Percentiles rank a stretch among this genome's conserved stretches.
Evolutionary conservation across 2,113 vertebrate genomes (phyloP).

Genomic region (Pachypanchax playfairii): DNA sequence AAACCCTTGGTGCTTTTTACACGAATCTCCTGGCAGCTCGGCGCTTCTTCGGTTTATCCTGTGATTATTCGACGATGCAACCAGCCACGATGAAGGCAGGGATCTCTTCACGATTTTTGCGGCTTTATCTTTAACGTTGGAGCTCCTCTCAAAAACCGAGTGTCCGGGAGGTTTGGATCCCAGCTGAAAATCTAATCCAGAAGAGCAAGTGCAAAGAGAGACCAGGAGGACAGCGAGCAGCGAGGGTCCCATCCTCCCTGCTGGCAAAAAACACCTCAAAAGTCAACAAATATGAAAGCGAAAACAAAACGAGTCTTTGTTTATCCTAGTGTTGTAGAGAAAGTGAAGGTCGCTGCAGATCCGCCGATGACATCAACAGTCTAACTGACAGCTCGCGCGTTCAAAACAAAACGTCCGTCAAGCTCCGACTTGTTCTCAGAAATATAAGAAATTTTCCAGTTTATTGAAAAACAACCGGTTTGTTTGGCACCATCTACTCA

Average conservation of each 20-base stretch:
- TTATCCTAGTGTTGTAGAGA: constrained; percentile 39
- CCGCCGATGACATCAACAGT: constrained; percentile 70
- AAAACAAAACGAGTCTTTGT: constrained; percentile 46
- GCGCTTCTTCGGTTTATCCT: constrained; percentile 61
- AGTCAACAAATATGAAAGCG: not conserved
- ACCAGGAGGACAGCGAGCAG: constrained; percentile 54
- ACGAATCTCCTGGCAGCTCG: constrained; percentile 64
- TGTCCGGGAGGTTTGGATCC: constrained; percentile 15
- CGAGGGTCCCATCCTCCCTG: constrained; percentile 63
- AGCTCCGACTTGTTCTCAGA: not conserved
- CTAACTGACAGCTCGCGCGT: constrained; percentile 64
- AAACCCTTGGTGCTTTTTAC: constrained; percentile 71
- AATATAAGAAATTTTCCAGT: not conserved
- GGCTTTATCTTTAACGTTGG: constrained; percentile 37
- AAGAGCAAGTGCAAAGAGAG: constrained; percentile 47
- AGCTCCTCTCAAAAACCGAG: constrained; percentile 47
- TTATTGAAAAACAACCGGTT: not conserved
- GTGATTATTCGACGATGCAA: constrained; percentile 39
- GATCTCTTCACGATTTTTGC: constrained; percentile 51
- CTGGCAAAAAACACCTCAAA: not conserved
- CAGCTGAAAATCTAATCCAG: constrained; percentile 60
- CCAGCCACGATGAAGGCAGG: constrained; percentile 47
- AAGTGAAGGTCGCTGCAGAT: constrained; percentile 68
- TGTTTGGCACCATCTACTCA: constrained; percentile 11
- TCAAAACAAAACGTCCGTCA: constrained; percentile 22